A percentile compares a stretch with the other conserved stretches of the same genome.
Evolutionary conservation across 2,888 invertebrate genomes (phyloP).

Genomic region (Coelopa pilipes): DNA sequence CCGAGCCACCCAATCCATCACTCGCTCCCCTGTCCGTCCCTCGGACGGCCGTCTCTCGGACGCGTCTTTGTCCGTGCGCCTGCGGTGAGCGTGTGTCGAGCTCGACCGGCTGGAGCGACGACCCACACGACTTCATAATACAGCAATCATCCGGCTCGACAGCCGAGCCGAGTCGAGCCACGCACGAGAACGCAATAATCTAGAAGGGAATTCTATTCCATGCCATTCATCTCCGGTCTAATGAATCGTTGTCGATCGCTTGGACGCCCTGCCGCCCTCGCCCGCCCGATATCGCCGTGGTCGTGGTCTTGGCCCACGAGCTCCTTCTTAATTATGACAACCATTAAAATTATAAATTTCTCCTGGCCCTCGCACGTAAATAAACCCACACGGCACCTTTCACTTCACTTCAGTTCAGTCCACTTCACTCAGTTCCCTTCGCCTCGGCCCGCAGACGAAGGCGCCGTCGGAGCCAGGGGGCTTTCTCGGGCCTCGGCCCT

Average conservation of each 20-base stretch:
- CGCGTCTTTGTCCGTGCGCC: background rate
- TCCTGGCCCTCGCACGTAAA: background rate
- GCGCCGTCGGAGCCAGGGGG: no score
- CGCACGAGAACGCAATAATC: background rate
- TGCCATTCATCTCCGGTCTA: background rate
- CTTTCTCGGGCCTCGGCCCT: no score
- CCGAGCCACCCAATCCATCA: background rate
- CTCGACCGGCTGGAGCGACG: conserved; percentile 43
- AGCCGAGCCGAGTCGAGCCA: background rate
- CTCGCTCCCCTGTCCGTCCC: background rate
- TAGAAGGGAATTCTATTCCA: background rate
- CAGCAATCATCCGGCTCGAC: conserved; percentile 40
- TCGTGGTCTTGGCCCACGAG: no score
- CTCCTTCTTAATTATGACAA: conserved; percentile 17
- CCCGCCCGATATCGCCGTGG: no score
- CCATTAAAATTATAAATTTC: conserved; percentile 11
- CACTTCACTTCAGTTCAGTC: background rate
- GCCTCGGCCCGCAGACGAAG: background rate
- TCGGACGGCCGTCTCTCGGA: background rate
- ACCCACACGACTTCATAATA: conserved; percentile 33
- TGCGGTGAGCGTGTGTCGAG: conserved; percentile 40
- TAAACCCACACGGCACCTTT: conserved; percentile 12
- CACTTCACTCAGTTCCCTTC: background rate
- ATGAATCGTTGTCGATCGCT: background rate
- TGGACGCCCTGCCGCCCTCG: no score